Evolutionary conservation across 2,888 invertebrate genomes (phyloP), one percentile per base, ranked within the genome.

Genomic region (Catocala sponsa): DNA sequence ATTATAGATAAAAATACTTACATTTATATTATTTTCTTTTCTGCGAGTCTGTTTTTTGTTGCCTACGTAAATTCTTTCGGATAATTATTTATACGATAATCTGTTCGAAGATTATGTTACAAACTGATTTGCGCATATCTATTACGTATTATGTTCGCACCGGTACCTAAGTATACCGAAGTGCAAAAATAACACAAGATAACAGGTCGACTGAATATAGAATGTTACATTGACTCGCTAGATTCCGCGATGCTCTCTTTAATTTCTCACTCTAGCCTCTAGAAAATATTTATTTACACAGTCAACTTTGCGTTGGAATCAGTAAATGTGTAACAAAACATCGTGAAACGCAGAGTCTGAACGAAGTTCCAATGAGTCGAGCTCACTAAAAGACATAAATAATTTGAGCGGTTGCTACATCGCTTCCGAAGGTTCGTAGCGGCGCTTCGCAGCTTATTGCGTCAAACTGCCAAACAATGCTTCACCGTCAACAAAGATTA

Each of bases 1-100:
- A 82, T 82, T 81, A 78, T 74, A 78, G 74, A 80, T 80, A 80
- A 77, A 80, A 82, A 82, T 80, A 72, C 60, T 63, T 59, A n/a
- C 58, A 47, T 41, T 46, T 35, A 65, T 74, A 65, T 56, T 68
- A 65, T 70, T 72, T 73, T 72, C 68, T 66, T 66, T 66, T 73
- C 61, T 41, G 41, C 33, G 15, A 61, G 65, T 47, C 52, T 65
- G 12, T 35, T 60, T 71, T 47, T 63, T 59, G 46, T 62, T 64
- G 35, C 35, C 35, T 38, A 68, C 66, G 63, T 70, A 58, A 70
- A 67, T 63, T 59, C 46, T 60, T 52, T 44, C 33, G 48, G 63
- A 49, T 50, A 50, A 49, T 72, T 70, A 61, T 53, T 72, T 70
- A 61, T 53, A 58, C 55, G 68, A 65, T 68, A 50, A 53, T 42